Conservation (phyloP, 2,113 vertebrate genomes). For the Pimephales promelas region DNA sequence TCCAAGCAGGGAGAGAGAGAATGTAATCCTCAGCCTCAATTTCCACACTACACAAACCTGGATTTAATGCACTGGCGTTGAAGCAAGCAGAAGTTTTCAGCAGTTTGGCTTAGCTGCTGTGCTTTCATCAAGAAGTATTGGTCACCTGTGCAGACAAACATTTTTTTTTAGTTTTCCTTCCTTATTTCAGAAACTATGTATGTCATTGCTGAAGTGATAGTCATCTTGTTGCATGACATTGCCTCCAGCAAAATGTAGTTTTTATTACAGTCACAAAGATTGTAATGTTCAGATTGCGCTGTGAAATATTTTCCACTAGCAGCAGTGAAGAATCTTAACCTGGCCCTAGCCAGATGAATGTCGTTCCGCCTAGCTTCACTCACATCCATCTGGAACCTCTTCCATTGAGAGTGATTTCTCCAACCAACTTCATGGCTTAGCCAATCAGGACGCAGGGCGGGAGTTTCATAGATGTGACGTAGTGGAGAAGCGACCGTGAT, state of each 20-base stretch:
- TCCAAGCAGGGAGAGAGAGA: slow-evolving; percentile 38
- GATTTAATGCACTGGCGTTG: not conserved
- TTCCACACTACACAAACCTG: not conserved
- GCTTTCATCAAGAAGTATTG: not conserved
- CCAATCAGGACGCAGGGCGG: too few species aligned
- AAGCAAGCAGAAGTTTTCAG: not conserved
- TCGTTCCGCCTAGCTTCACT: too few species aligned
- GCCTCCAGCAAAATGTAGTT: not conserved
- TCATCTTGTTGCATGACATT: not conserved
- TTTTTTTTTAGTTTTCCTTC: not conserved
- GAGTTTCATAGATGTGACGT: too few species aligned
- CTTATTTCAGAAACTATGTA: not conserved
- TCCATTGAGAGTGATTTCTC: too few species aligned
- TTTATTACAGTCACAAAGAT: not conserved
- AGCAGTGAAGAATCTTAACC: not conserved
- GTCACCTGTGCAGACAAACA: not conserved
- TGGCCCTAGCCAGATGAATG: too few species aligned
- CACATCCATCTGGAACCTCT: too few species aligned
- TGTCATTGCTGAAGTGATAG: not conserved
- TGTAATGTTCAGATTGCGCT: not conserved
- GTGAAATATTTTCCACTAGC: not conserved
- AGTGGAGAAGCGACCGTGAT: too few species aligned
- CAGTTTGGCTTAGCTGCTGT: not conserved
- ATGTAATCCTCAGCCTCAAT: slow-evolving; percentile 14
- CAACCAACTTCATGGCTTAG: too few species aligned